Percentiles rank a stretch among this genome's conserved stretches.
These are phyloP conservation scores for Drosophila pandora DNA, from an alignment of 1,140 invertebrate genomes.

Conservation along the genomic window DNA sequence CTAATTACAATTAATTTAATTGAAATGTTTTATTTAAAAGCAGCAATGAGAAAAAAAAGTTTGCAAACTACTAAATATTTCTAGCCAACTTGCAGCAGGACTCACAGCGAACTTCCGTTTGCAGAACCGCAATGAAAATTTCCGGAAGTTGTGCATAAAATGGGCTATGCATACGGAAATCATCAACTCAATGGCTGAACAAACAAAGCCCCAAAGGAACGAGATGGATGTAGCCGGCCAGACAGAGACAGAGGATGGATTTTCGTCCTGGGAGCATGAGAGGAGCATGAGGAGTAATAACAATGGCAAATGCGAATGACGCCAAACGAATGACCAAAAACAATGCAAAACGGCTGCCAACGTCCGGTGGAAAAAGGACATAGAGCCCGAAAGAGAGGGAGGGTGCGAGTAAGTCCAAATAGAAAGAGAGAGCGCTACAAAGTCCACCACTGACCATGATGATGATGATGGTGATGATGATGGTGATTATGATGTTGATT, in stretches of 20 bases:
- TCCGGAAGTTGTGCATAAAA: conserved; percentile 83
- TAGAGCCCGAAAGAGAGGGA: conserved; percentile 5
- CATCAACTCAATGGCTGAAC: conserved; percentile 81
- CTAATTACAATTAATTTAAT: not conserved
- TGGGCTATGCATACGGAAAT: conserved; percentile 83
- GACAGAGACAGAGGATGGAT: conserved; percentile 3
- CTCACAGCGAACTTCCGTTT: conserved; percentile 55
- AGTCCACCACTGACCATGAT: conserved; percentile 9
- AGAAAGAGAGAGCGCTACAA: not conserved
- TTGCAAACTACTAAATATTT: conserved; percentile 20
- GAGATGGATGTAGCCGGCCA: not conserved
- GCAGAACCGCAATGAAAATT: conserved; percentile 82
- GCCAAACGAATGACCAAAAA: conserved; percentile 76
- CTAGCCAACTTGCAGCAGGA: not conserved
- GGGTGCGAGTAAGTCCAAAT: not conserved
- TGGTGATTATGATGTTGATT: conserved; percentile 8
- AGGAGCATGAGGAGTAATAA: conserved; percentile 40
- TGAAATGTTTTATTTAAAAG: not conserved
- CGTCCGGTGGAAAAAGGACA: conserved; percentile 51
- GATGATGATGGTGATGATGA: conserved; percentile 17
- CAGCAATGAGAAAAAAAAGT: not conserved
- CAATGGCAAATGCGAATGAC: conserved; percentile 67
- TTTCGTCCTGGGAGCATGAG: conserved; percentile 10
- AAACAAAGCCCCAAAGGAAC: conserved; percentile 45
- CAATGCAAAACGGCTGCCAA: conserved; percentile 77